phyloP scores from a whole-genome alignment of 2,888 invertebrate genomes.

The Scaptomyza reducta region DNA sequence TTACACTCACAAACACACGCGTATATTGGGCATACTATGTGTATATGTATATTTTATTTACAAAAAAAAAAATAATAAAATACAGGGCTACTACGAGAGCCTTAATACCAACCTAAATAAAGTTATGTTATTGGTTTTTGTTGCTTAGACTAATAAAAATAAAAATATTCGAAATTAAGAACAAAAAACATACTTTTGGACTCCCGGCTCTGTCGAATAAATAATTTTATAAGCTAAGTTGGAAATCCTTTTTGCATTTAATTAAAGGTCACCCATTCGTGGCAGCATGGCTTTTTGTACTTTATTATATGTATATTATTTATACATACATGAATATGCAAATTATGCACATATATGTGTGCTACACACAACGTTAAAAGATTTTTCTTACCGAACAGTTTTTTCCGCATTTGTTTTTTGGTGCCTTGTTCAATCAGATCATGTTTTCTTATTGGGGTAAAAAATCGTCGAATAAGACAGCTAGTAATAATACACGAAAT shows the following conservation, averaged over 20 bases:
- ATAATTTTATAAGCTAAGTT: not conserved
- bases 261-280: not conserved
- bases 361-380: not conserved
- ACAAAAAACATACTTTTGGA: not conserved
- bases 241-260: not conserved
- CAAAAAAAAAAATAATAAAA: slow-evolving; percentile 5
- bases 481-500: slow-evolving; percentile 4
- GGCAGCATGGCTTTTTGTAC: not conserved
- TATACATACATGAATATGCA: not conserved
- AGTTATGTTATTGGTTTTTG: too few relatives aligned
- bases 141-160: too few relatives aligned
- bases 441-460: slow-evolving; percentile 71
- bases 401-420: not conserved
- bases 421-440: not conserved
- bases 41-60: not conserved
- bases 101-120: too few relatives aligned
- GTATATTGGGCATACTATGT: not conserved
- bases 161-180: not conserved
- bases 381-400: not conserved
- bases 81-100: slow-evolving; percentile 3
- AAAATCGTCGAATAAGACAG: slow-evolving; percentile 27
- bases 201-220: not conserved
- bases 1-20: not conserved
- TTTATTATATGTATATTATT: not conserved
- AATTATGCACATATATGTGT: not conserved